phyloP scores from a whole-genome alignment of 2,797 vertebrate species.

The Hippoglossus hippoglossus region DNA sequence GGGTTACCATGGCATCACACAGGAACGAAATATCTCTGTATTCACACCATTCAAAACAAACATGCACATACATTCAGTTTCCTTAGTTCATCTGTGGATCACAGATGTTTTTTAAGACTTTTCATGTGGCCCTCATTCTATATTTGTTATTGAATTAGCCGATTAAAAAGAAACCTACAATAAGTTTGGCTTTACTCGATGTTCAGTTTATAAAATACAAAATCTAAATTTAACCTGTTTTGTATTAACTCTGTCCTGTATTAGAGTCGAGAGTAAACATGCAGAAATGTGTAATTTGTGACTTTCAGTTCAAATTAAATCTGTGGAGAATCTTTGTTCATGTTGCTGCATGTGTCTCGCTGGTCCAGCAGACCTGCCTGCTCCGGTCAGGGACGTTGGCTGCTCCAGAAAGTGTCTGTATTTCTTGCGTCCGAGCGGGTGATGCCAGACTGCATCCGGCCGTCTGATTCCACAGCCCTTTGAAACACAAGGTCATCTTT shows the following conservation, averaged over 20 bases:
- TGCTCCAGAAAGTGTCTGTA: constrained; percentile 88
- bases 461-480: constrained; percentile 81
- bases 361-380: constrained; percentile 85
- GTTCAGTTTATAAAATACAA: too few relatives aligned
- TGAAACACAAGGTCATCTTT: constrained; percentile 8
- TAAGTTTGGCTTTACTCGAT: too few relatives aligned
- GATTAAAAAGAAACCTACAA: background rate
- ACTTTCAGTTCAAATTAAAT: background rate
- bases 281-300: too few relatives aligned
- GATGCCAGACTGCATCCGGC: constrained; percentile 88
- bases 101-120: too few relatives aligned
- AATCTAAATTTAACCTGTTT: too few relatives aligned
- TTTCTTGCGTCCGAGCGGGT: constrained; percentile 83
- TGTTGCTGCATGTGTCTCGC: background rate
- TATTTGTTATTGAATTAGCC: background rate
- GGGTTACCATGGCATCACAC: constrained; percentile 78
- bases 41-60: background rate
- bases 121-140: too few relatives aligned
- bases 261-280: too few relatives aligned
- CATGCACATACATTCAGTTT: background rate
- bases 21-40: constrained; percentile 91
- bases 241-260: too few relatives aligned
- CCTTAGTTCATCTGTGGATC: too few relatives aligned
- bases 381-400: constrained; percentile 86
- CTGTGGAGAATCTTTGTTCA: too few relatives aligned